These are phyloP conservation scores for Bubo blakistoni DNA, from an alignment of 2,113 vertebrate genomes.

Conservation along the genomic window DNA sequence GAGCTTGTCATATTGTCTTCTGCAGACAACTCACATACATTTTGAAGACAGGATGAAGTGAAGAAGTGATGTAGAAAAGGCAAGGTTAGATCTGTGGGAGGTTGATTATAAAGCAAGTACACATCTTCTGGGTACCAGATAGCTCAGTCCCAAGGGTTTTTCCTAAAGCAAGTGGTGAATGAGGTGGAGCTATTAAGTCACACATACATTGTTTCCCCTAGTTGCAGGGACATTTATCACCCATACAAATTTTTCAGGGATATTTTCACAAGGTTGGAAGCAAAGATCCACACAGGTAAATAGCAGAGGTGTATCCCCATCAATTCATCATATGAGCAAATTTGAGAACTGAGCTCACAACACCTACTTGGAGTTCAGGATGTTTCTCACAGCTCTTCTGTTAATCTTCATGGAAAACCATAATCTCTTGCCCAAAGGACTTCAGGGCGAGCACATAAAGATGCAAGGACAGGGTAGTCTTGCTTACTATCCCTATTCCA, in stretches of 20 bases:
- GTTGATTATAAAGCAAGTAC: background rate
- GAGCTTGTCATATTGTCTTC: background rate
- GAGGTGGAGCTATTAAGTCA: background rate
- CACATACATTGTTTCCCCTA: rapidly evolving
- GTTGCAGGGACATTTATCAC: background rate
- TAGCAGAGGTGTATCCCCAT: rapidly evolving
- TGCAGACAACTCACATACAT: background rate
- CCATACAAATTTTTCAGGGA: background rate
- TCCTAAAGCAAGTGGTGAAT: background rate
- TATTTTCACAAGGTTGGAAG: background rate
- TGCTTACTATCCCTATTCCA: background rate
- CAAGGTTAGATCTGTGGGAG: background rate
- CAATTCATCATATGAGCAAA: background rate
- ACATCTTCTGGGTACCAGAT: background rate
- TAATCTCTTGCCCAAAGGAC: background rate
- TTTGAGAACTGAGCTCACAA: background rate
- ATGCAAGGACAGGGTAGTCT: background rate
- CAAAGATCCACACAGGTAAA: background rate
- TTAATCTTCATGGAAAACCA: background rate
- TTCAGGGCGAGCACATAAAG: background rate
- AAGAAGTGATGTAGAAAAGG: background rate
- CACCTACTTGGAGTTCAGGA: background rate
- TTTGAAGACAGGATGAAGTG: background rate
- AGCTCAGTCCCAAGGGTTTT: background rate
- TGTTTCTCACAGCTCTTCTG: background rate